Evolutionary conservation across 1,140 invertebrate species (phyloP), one percentile per base, ranked within the genome.

Genomic region (Temnothorax curvispinosus): DNA sequence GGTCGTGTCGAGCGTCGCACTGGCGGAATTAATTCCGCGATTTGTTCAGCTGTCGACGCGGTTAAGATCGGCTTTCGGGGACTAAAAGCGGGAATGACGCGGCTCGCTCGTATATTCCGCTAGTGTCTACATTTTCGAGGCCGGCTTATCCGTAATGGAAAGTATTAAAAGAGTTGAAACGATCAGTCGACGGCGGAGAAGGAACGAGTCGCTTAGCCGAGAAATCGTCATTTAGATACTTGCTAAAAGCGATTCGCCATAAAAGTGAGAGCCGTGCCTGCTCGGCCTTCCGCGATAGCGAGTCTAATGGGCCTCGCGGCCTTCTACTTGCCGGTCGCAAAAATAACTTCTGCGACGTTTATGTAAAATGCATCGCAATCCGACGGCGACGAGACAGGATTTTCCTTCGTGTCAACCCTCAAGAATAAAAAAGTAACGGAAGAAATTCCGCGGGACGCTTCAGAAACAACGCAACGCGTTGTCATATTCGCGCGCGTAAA

Each of bases 181-280:
- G 86, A 91, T 85, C 85, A 85, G 67, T 44, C 38, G 9, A 50
- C 56, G 35, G 4, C 41, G 38, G 9, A 18, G 69, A n/a, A n/a
- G 18, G 69, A n/a, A 7, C 72, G 78, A 77, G 88, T 89, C 86
- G 91, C 90, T 92, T 92, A 87, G 77, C 58, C 91, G 89, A 92
- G 91, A 91, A 94, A 92, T 93, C 91, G 91, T 93, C 93, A 94
- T 94, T 94, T 94, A 94, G 93, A 94, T 94, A 94, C 92, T 93
- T 92, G 93, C 94, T 94, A 94, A 94, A 94, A 94, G 94, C 93
- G 93, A 94, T 94, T 93, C 93, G 93, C 93, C 92, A 94, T 94
- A 94, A 94, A 94, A 93, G 92, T 92, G 93, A 91, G 91, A 93
- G 88, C 91, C 84, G 80, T 60, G 32, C 76, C 62, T 67, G 52